phyloP scores from a whole-genome alignment of 2,888 invertebrate species.

The Cheilosia variabilis region DNA sequence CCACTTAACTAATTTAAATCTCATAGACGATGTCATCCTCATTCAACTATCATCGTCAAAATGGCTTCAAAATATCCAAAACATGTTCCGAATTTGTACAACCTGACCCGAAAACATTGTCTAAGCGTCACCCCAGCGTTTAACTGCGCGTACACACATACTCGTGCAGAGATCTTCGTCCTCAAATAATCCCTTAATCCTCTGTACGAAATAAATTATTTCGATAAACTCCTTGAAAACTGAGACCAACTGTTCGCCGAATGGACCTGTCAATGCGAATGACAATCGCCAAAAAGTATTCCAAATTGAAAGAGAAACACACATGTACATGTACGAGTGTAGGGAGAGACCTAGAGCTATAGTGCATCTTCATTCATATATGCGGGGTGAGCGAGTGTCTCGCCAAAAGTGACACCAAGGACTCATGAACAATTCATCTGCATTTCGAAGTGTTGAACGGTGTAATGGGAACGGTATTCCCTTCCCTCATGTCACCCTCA shows the following conservation, averaged over 20 bases:
- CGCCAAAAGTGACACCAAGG: conserved; percentile 50
- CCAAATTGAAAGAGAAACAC: conserved; percentile 64
- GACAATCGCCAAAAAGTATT: conserved; percentile 69
- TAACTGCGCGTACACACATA: conserved; percentile 30
- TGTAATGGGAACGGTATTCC: conserved; percentile 56
- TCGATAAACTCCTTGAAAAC: conserved; percentile 70
- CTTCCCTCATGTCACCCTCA: conserved; percentile 58
- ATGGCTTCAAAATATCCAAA: conserved; percentile 74
- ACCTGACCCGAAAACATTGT: conserved; percentile 74
- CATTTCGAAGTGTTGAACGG: conserved; percentile 70
- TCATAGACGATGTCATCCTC: conserved; percentile 63
- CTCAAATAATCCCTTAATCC: conserved; percentile 71
- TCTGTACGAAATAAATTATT: conserved; percentile 67
- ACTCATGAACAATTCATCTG: conserved; percentile 71
- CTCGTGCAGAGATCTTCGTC: conserved; percentile 19
- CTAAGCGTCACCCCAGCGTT: conserved; percentile 64
- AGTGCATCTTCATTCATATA: neutral
- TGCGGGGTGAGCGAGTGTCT: conserved; percentile 33
- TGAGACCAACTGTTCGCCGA: conserved; percentile 69
- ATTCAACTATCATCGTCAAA: conserved; percentile 54
- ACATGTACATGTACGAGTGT: neutral
- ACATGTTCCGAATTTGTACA: conserved; percentile 75
- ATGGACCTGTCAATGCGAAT: conserved; percentile 74
- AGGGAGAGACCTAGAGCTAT: neutral
- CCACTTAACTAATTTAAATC: conserved; percentile 75